phyloP scores from a whole-genome alignment of 2,888 invertebrate species.

The Electrophaes corylata region DNA sequence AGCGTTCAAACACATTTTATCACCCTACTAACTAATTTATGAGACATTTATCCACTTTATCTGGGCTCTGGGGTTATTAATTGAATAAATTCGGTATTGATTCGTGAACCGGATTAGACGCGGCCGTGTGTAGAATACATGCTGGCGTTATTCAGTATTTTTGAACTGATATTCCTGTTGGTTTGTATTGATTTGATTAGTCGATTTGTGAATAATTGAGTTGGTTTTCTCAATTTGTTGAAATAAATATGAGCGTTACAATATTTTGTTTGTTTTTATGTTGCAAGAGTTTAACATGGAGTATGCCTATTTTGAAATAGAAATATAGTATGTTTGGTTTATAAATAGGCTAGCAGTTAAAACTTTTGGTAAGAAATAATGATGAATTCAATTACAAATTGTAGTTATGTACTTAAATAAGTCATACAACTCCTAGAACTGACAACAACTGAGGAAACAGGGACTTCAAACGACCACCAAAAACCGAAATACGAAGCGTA shows the following conservation, averaged over 20 bases:
- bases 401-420: too few relatives aligned
- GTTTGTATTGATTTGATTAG: slow-evolving; percentile 7
- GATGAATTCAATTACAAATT: too few relatives aligned
- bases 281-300: too few relatives aligned
- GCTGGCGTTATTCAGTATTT: neutral
- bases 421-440: too few relatives aligned
- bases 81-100: slow-evolving; percentile 52
- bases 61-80: slow-evolving; percentile 47
- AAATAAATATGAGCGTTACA: neutral
- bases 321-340: neutral
- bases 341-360: too few relatives aligned
- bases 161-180: neutral
- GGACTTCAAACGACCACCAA: too few relatives aligned
- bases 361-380: too few relatives aligned
- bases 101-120: slow-evolving; percentile 38
- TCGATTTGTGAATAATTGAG: neutral
- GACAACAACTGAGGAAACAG: too few relatives aligned
- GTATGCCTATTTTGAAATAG: neutral
- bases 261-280: neutral
- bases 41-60: slow-evolving; percentile 52
- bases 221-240: neutral
- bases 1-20: slow-evolving; percentile 44
- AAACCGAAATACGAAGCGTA: too few relatives aligned
- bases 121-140: slow-evolving; percentile 24
- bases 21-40: slow-evolving; percentile 50